Conservation (phyloP, 2,113 vertebrate species). For the Cinclus mexicanus region DNA sequence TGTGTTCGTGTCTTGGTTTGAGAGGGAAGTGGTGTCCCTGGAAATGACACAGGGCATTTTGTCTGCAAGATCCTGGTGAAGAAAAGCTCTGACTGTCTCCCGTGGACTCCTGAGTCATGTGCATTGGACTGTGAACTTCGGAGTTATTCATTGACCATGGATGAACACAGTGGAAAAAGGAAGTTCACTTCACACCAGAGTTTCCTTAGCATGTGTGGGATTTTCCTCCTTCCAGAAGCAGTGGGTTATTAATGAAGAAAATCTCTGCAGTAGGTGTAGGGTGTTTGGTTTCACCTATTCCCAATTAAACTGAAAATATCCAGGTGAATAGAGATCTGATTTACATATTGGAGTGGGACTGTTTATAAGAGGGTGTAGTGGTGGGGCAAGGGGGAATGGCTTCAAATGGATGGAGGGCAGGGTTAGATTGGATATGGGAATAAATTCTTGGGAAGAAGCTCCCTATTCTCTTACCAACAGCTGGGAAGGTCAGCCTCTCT, state of each 20-base stretch:
- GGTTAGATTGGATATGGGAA: background rate
- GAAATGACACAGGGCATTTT: background rate
- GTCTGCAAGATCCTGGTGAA: background rate
- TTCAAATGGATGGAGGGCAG: background rate
- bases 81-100: background rate
- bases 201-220: background rate
- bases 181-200: background rate
- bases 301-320: background rate
- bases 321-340: background rate
- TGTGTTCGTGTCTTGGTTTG: rapidly evolving
- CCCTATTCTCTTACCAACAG: background rate
- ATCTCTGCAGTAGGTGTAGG: background rate
- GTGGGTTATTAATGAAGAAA: background rate
- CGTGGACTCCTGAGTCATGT: background rate
- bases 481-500: background rate
- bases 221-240: background rate
- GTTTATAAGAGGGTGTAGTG: background rate
- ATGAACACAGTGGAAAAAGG: background rate
- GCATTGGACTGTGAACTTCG: background rate
- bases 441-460: background rate
- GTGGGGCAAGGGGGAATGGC: background rate
- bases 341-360: background rate
- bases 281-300: background rate
- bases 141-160: background rate
- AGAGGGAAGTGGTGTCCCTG: background rate